phyloP scores from a whole-genome alignment of 2,113 vertebrate species.

The Chaenocephalus aceratus region DNA sequence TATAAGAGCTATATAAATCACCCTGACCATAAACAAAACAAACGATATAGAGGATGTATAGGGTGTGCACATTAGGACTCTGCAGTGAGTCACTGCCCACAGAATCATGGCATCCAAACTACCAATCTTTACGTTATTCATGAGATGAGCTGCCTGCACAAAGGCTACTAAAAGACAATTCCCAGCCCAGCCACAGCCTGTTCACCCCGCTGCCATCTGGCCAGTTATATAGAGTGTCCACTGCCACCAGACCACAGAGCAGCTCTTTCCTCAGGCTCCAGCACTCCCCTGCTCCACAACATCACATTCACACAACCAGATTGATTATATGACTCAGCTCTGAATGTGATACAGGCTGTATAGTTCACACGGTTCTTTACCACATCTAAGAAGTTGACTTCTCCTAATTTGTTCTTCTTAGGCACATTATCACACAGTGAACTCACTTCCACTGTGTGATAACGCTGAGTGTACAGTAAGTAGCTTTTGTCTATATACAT shows the following conservation, averaged over 20 bases:
- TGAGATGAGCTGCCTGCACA: background rate
- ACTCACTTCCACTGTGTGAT: background rate
- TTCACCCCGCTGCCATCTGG: background rate
- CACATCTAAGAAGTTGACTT: background rate
- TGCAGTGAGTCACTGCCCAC: no score
- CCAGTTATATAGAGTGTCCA: background rate
- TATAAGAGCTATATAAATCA: no score
- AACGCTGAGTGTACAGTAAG: no score
- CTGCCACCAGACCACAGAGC: conserved; percentile 9
- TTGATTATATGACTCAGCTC: background rate
- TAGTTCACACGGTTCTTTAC: background rate
- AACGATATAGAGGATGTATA: no score
- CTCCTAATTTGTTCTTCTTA: background rate
- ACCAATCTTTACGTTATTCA: background rate
- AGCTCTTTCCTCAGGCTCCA: background rate
- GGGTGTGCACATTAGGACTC: no score
- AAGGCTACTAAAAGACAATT: background rate
- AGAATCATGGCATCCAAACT: no score
- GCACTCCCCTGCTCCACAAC: background rate
- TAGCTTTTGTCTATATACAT: background rate
- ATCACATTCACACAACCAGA: no score
- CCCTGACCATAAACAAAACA: no score
- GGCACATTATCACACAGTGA: background rate
- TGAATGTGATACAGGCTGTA: background rate
- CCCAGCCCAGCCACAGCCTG: background rate